Base-by-base conservation (phyloP, 2,888 invertebrate genomes). In the Lasioglossum lativentre region DNA sequence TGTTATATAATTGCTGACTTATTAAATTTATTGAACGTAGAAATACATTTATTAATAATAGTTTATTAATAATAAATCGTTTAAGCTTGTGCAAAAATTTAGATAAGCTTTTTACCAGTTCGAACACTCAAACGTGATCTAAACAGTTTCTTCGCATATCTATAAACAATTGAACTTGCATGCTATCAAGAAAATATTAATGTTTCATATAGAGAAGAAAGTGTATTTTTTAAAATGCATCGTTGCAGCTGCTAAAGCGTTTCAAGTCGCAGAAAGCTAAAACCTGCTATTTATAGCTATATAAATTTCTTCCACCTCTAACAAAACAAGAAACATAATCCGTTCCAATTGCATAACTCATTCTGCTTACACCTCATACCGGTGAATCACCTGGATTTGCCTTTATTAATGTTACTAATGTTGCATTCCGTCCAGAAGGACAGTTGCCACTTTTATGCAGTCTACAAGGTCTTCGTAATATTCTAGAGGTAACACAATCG, bases 261-360 rank as follows among this genome's bases (percentile, higher is more conserved):
- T 14, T 27, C 14, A 59, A 59, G 27, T 59, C 14, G 4, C 59
- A 27, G 59, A 3, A 12, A 56, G n/a, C n/a, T 56, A 12, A 12
- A 56, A 8, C 34, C 34, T 34, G 34, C 56, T 56, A 59, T 59
- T 59, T 59, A 59, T 59, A 59, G 27, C 59, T 30, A 16, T 63
- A 6, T 63, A 63, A 63, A 63, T 63, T 63, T 63, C 63, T 16
- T 63, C 63, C 30, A 16, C 6, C 27, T 63, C 30, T 16, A 63
- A 63, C 27, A 30, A 63, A 63, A 27, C 63, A 63, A 63, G 63
- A 63, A 63, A 63, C 6, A 63, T 30, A 30, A 63, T 63, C 63
- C 63, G 63, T 16, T 63, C 63, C 63, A 63, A 63, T 63, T 63
- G 6, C 63, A 63, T 63, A 63, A 63, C 63, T 63, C 63, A 63